Conservation (phyloP, 2,113 vertebrate species). For the Urocitellus parryii region DNA sequence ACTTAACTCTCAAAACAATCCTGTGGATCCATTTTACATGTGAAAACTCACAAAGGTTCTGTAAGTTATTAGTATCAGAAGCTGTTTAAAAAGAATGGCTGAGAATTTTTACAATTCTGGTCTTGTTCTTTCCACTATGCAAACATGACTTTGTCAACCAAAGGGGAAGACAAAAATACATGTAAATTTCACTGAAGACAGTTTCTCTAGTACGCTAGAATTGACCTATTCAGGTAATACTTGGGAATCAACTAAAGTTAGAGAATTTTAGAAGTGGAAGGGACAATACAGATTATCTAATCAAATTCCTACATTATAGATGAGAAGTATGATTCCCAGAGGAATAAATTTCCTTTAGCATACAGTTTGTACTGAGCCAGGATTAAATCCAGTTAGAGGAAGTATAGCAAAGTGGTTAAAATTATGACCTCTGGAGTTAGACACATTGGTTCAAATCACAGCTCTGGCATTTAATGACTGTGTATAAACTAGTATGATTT, state of each 20-base stretch:
- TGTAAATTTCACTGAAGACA: neutral
- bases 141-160: neutral
- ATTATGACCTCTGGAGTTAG: neutral
- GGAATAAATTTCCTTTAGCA: neutral
- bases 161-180: neutral
- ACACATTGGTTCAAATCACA: neutral
- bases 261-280: neutral
- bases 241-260: neutral
- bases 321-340: conserved; percentile 6
- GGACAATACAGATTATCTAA: neutral
- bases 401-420: neutral
- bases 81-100: neutral
- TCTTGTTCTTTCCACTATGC: neutral
- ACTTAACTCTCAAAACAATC: neutral
- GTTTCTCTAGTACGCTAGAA: neutral
- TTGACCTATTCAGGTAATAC: neutral
- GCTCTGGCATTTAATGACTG: neutral
- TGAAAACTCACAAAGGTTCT: conserved; percentile 13
- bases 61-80: neutral
- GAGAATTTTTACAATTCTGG: neutral
- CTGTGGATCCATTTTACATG: neutral
- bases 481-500: neutral
- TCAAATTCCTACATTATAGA: neutral
- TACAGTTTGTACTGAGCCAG: neutral
- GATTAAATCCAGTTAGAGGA: neutral